Percentiles rank a stretch among this genome's conserved stretches.
Conservation (phyloP, 2,888 invertebrate genomes). For the Pseudococcus viburni region DNA sequence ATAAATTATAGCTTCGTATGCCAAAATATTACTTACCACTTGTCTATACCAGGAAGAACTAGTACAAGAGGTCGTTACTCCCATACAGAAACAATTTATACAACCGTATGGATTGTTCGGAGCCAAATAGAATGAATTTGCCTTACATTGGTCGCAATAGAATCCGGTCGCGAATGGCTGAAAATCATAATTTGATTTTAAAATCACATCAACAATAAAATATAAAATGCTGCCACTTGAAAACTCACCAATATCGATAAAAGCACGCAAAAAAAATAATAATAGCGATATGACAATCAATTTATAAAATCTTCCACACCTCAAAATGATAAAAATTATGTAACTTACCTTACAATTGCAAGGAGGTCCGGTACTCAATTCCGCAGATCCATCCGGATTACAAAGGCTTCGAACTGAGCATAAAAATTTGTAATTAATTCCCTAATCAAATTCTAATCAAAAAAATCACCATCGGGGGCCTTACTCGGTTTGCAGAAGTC, state of each 20-base stretch:
- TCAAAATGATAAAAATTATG: too few species aligned
- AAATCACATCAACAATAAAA: background rate
- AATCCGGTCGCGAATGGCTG: conserved; percentile 83
- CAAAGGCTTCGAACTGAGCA: background rate
- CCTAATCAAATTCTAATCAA: too few species aligned
- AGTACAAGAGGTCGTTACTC: conserved; percentile 84
- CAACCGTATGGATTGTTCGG: conserved; percentile 88
- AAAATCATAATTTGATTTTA: background rate
- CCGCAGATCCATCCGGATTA: background rate
- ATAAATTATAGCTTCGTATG: too few species aligned
- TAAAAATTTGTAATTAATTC: background rate
- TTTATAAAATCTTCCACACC: too few species aligned
- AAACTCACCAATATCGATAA: conserved; percentile 19
- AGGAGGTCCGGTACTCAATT: background rate
- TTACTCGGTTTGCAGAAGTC: conserved; percentile 79
- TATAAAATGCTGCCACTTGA: background rate
- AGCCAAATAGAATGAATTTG: conserved; percentile 87
- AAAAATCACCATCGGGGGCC: background rate
- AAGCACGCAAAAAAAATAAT: conserved; percentile 14
- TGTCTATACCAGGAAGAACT: conserved; percentile 85
- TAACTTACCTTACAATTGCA: conserved; percentile 4
- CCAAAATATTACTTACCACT: conserved; percentile 68
- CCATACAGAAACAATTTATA: conserved; percentile 96
- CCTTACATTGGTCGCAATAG: conserved; percentile 88
- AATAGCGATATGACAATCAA: background rate